A percentile compares a stretch with the other conserved stretches of the same genome.
phyloP scores from a whole-genome alignment of 2,797 vertebrate genomes.

The Halcyon smyrnensis region DNA sequence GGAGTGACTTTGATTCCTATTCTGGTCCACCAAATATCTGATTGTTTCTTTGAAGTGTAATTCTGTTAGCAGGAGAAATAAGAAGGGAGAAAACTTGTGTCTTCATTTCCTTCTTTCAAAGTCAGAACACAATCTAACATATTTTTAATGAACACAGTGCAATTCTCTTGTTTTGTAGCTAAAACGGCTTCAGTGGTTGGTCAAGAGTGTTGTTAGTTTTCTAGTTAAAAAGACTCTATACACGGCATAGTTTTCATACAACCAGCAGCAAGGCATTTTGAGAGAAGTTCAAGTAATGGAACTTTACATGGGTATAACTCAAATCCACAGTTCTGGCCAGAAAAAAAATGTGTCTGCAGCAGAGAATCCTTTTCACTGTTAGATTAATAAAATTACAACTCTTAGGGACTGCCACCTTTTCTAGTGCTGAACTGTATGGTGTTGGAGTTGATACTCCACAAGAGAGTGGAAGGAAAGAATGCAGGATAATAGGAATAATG shows the following conservation, averaged over 20 bases:
- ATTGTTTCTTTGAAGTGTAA: neutral
- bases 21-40: neutral
- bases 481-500: conserved; percentile 48
- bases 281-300: neutral
- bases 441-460: neutral
- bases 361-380: neutral
- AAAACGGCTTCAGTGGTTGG: neutral
- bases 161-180: neutral
- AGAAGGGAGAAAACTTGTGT: neutral
- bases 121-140: neutral
- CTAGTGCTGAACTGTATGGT: neutral
- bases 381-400: neutral
- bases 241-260: neutral
- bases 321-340: neutral
- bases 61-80: neutral
- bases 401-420: neutral
- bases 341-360: neutral
- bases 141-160: neutral
- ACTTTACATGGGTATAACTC: neutral
- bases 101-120: neutral
- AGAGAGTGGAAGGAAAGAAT: conserved; percentile 23
- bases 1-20: neutral
- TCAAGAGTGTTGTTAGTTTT: neutral
- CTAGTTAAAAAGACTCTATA: neutral
- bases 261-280: neutral